A percentile compares a stretch with the other conserved stretches of the same genome.
phyloP scores from a whole-genome alignment of 2,113 vertebrate species.

The Oncorhynchus clarkii region DNA sequence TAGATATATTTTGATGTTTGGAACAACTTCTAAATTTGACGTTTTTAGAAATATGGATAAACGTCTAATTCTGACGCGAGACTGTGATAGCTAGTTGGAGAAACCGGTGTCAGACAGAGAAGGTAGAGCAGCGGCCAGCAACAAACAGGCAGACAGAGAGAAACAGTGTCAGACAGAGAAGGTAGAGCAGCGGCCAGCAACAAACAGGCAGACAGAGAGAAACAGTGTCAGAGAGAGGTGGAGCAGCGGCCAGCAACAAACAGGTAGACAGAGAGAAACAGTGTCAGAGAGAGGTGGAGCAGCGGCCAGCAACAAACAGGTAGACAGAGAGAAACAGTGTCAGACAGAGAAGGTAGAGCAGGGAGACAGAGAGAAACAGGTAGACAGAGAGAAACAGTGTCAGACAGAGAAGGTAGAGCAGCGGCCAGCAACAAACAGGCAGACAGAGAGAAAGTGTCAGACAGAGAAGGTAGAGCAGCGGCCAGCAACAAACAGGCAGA shows the following conservation, averaged over 20 bases:
- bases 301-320: no score
- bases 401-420: neutral
- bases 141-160: neutral
- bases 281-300: neutral
- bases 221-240: neutral
- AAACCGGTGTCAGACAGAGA: neutral
- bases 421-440: no score
- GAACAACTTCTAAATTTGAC: no score
- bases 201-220: neutral
- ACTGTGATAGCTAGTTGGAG: neutral
- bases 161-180: neutral
- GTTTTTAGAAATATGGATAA: no score
- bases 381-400: neutral
- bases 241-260: neutral
- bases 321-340: neutral
- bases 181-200: no score
- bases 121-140: no score
- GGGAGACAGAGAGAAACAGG: neutral
- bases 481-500: no score
- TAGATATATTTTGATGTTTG: no score
- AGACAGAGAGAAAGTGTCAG: neutral
- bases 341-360: neutral
- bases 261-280: neutral
- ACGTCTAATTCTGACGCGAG: no score
- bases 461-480: neutral